A percentile compares a stretch with the other conserved stretches of the same genome.
These are phyloP conservation scores for Protonibea diacanthus DNA, from an alignment of 2,797 vertebrate genomes.

Conservation along the genomic window DNA sequence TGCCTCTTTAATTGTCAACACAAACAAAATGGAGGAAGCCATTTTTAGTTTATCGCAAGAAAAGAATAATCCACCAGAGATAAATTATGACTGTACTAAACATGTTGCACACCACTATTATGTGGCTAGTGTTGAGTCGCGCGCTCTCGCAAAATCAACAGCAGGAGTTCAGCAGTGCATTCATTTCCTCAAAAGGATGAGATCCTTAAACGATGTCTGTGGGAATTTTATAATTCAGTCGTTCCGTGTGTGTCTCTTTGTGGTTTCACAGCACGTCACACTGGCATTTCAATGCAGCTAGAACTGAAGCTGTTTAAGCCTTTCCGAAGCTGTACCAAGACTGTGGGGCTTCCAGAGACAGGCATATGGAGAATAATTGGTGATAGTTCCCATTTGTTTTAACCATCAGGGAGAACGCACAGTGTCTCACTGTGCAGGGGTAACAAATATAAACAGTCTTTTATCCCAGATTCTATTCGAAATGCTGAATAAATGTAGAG, in stretches of 20 bases:
- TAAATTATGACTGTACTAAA: slow-evolving; percentile 9
- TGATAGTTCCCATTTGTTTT: slow-evolving; percentile 36
- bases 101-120: not conserved
- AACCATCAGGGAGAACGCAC: slow-evolving; percentile 4
- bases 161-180: slow-evolving; percentile 11
- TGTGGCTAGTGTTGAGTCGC: slow-evolving; percentile 1
- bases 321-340: slow-evolving; percentile 18
- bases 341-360: slow-evolving; percentile 23
- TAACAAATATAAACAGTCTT: slow-evolving; percentile 22
- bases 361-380: slow-evolving; percentile 37
- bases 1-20: not conserved
- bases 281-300: slow-evolving; percentile 19
- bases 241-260: not conserved
- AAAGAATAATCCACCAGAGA: slow-evolving; percentile 6
- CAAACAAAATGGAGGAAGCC: slow-evolving; percentile 6
- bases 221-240: slow-evolving; percentile 25
- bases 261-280: slow-evolving; percentile 26
- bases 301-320: slow-evolving; percentile 20
- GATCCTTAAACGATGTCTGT: slow-evolving; percentile 13
- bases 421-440: slow-evolving; percentile 28
- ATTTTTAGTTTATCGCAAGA: not conserved
- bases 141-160: not conserved
- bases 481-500: slow-evolving; percentile 37
- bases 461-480: slow-evolving; percentile 8
- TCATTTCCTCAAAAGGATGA: slow-evolving; percentile 23